A percentile compares a stretch with the other conserved stretches of the same genome.
These are phyloP conservation scores for Torymus texanus DNA, from an alignment of 2,888 invertebrate species.

Conservation along the genomic window DNA sequence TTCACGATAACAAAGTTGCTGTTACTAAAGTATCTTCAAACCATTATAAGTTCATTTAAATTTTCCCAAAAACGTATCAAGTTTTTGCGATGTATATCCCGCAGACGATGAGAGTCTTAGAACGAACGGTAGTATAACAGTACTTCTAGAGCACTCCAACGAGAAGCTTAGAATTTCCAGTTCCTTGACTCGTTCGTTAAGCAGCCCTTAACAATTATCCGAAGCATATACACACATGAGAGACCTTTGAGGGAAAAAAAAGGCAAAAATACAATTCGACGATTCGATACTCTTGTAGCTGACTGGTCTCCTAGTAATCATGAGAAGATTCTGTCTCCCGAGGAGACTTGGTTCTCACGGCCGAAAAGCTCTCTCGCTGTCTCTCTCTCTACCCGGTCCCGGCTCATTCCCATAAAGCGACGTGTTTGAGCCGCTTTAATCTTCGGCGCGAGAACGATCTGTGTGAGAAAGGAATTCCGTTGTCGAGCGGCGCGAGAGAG, in stretches of 20 bases:
- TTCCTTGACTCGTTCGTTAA: too few species aligned
- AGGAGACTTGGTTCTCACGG: constrained; percentile 66
- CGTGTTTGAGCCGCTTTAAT: constrained; percentile 36
- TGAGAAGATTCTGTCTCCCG: constrained; percentile 68
- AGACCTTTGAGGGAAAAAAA: constrained; percentile 25
- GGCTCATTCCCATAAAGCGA: constrained; percentile 50
- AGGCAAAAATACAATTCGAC: constrained; percentile 11
- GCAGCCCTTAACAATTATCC: too few species aligned
- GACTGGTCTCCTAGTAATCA: constrained; percentile 72
- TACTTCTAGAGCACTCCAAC: too few species aligned
- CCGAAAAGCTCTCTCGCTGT: constrained; percentile 60
- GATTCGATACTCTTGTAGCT: constrained; percentile 63
- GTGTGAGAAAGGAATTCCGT: constrained; percentile 39
- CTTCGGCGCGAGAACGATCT: constrained; percentile 30
- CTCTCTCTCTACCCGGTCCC: constrained; percentile 12
- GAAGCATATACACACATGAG: too few species aligned
- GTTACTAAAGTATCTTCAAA: too few species aligned
- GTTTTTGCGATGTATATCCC: too few species aligned
- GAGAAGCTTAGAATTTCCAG: too few species aligned
- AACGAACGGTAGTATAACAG: too few species aligned
- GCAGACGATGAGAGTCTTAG: too few species aligned
- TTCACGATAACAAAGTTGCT: too few species aligned
- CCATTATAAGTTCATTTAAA: too few species aligned
- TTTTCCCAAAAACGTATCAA: too few species aligned
- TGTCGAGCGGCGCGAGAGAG: constrained; percentile 1